Base-by-base conservation (phyloP, 2,797 vertebrate species). In the Megaceryle alcyon region DNA sequence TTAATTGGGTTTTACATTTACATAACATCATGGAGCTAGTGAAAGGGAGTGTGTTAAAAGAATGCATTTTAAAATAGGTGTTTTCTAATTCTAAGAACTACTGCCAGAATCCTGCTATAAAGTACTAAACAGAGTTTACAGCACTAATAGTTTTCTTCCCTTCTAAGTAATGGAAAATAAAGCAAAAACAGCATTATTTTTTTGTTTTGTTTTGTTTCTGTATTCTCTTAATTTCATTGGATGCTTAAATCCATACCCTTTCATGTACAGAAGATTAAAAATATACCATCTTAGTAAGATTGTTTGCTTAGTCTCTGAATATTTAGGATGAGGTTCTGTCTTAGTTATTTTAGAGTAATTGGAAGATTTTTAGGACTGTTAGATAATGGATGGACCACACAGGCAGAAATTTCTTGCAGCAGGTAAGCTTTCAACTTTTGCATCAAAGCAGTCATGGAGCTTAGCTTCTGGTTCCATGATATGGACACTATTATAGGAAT, bases 71-170 rank as follows among this genome's bases (percentile, higher is more conserved):
- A 53, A 71, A 79, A 54, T 46, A 57, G 7, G 23, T 61, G 10
- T 21, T 57, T 9, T 85, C 37, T 87, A 31, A 19, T 60, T 81
- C 44, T 51, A 46, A 57, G 26, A 84, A 49, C 29, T 53, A 37
- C 84, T 65, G 29, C 10, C 51, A 94, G 66, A 78, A 88, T 61
- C 20, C 60, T 70, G 20, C 79, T 81, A 26, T 73, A 72, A 87
- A 70, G 3, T 26, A 68, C 49, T 71, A 35, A 71, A 16, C 15
- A 64, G 12, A 69, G 39, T 78, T 87, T 73, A 82, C n/a, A 73
- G 10, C 12, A 59, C 31, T 80, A 69, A 23, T 59, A 41, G 33
- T 78, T 82, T 87, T 87, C 13, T 87, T 3, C 35, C 17, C 49
- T 56, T 65, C 41, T 25, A 65, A 19, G 12, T 79, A 57, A 48